Conservation (phyloP, 2,888 invertebrate species). For the Drosophila nigricruria region DNA sequence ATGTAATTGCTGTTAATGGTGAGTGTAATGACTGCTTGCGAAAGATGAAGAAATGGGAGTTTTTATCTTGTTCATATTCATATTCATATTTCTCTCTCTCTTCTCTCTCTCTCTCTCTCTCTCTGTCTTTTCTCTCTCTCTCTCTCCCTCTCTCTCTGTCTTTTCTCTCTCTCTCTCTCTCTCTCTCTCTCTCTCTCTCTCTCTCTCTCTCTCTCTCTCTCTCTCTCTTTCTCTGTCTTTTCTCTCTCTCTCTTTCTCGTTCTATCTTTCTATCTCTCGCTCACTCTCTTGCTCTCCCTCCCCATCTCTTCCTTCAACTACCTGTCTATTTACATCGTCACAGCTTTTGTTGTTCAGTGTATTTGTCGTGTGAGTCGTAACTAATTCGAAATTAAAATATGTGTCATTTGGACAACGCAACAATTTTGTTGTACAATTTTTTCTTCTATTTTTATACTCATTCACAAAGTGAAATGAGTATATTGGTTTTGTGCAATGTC, state of each 20-base stretch:
- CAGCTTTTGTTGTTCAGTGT: constrained; percentile 44
- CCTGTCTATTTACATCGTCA: background rate
- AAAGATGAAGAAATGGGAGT: background rate
- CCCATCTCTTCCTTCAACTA: background rate
- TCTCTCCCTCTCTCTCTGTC: background rate
- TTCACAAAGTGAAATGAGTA: too few relatives aligned
- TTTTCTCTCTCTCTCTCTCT: too few relatives aligned
- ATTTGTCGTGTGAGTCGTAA: constrained; percentile 49
- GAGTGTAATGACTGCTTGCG: background rate
- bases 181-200: background rate
- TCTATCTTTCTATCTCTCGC: too few relatives aligned
- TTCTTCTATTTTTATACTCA: constrained; percentile 6
- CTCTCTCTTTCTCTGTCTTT: too few relatives aligned
- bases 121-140: background rate
- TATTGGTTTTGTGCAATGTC: too few relatives aligned
- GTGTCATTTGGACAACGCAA: constrained; percentile 75
- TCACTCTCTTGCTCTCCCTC: too few relatives aligned
- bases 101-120: background rate
- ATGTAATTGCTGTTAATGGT: background rate
- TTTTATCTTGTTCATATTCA: background rate
- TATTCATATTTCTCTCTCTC: background rate
- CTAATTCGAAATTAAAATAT: constrained; percentile 76
- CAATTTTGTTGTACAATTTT: constrained; percentile 40
- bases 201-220: background rate
- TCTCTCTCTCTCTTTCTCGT: too few relatives aligned